phyloP scores from a whole-genome alignment of 2,888 invertebrate genomes.

The Callimorpha dominula region DNA sequence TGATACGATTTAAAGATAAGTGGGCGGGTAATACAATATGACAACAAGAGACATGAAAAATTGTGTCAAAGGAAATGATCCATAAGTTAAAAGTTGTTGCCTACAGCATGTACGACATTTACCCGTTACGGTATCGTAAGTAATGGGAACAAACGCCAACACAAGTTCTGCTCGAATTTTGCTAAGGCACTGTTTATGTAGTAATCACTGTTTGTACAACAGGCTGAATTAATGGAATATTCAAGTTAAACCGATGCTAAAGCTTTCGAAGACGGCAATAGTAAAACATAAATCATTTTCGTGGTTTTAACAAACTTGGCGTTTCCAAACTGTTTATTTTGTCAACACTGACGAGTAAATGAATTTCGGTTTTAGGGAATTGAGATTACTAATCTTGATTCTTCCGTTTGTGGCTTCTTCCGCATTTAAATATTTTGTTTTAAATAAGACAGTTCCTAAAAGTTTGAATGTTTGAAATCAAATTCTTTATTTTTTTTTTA shows the following conservation, averaged over 20 bases:
- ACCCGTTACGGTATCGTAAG: constrained; percentile 8
- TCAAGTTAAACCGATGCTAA: constrained; percentile 72
- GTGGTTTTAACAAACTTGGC: constrained; percentile 57
- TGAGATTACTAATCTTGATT: constrained; percentile 38
- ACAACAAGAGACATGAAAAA: no score
- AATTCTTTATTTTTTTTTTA: no score
- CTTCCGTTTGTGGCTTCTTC: constrained; percentile 41
- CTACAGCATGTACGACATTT: no score
- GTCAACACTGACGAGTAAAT: constrained; percentile 73
- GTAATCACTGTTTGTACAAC: constrained; percentile 73
- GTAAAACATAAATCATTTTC: constrained; percentile 66
- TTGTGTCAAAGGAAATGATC: no score
- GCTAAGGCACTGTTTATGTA: constrained; percentile 69
- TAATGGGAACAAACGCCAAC: constrained; percentile 33
- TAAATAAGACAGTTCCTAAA: no score
- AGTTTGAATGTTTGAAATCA: constrained; percentile 20
- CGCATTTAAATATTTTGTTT: constrained; percentile 25
- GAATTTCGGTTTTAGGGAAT: constrained; percentile 52
- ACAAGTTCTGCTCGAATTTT: constrained; percentile 55
- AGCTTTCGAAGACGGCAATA: constrained; percentile 55
- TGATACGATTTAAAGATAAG: no score
- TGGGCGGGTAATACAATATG: no score
- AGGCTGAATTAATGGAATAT: constrained; percentile 79
- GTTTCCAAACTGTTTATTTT: constrained; percentile 59
- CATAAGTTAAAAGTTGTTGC: no score